These are phyloP conservation scores for Podiceps cristatus DNA, from an alignment of 2,113 vertebrate genomes.

Conservation along the genomic window DNA sequence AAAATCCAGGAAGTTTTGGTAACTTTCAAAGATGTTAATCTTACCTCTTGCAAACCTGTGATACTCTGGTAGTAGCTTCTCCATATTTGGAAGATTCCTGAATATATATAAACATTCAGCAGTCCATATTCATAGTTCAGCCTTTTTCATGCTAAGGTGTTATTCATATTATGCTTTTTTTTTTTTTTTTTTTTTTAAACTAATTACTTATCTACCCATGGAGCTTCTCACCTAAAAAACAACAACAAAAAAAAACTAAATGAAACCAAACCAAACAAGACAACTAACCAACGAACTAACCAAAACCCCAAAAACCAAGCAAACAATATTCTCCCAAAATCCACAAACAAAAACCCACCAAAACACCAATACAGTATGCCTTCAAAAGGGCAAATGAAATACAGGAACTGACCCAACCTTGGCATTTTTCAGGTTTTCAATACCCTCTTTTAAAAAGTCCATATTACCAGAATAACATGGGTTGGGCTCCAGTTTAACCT, in stretches of 20 bases:
- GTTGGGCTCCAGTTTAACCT: background rate
- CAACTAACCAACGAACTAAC: too few species aligned
- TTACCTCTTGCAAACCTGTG: background rate
- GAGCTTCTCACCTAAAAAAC: too few species aligned
- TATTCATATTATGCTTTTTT: background rate
- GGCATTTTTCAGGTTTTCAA: background rate
- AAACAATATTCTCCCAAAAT: too few species aligned
- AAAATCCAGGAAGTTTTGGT: background rate
- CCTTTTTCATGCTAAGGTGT: background rate
- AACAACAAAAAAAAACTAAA: too few species aligned
- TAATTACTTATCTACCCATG: too few species aligned
- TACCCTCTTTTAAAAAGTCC: background rate
- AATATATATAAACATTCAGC: background rate
- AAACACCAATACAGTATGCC: background rate
- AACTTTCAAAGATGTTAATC: background rate
- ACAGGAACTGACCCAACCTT: background rate
- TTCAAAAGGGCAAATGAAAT: background rate
- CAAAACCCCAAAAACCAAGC: too few species aligned
- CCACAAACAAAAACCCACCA: background rate
- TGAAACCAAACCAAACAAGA: too few species aligned
- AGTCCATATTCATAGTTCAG: background rate
- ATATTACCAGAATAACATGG: background rate
- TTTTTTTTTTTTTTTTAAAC: background rate
- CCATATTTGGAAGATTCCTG: background rate
- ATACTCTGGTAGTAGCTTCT: background rate